These are phyloP conservation scores for Euborellia annulipes DNA, from an alignment of 1,140 invertebrate genomes.

Conservation along the genomic window DNA sequence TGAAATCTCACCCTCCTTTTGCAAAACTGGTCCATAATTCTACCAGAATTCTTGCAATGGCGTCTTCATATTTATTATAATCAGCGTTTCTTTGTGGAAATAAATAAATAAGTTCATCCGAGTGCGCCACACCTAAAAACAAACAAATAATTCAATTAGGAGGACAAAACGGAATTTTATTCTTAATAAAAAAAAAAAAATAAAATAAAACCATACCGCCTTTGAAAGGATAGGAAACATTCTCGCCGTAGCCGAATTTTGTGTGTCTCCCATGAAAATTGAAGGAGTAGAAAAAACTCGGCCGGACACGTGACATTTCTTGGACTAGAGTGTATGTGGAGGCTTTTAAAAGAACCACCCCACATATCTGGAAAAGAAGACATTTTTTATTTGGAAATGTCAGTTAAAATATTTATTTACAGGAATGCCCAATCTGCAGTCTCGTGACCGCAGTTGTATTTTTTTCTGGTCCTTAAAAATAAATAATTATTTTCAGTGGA, in stretches of 20 bases:
- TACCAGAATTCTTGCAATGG: conserved; percentile 28
- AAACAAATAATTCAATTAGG: not conserved
- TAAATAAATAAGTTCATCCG: conserved; percentile 31
- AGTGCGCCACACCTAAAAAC: conserved; percentile 28
- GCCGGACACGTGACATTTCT: conserved; percentile 8
- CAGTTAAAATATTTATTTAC: too few relatives aligned
- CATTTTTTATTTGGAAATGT: too few relatives aligned
- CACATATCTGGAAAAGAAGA: conserved; percentile 19
- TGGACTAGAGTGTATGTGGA: conserved; percentile 15
- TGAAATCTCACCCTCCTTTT: conserved; percentile 23
- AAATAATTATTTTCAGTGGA: too few relatives aligned
- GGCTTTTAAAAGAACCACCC: conserved; percentile 18
- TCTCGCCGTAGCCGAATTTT: conserved; percentile 18
- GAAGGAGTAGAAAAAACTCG: conserved; percentile 19
- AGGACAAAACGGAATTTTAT: too few relatives aligned
- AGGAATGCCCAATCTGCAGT: too few relatives aligned
- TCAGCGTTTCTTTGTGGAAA: conserved; percentile 23
- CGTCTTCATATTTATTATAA: conserved; percentile 9
- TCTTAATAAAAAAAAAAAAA: too few relatives aligned
- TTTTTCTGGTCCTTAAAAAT: too few relatives aligned
- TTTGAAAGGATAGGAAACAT: conserved; percentile 15
- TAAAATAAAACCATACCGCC: conserved; percentile 7
- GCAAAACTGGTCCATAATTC: conserved; percentile 31
- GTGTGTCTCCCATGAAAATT: conserved; percentile 18
- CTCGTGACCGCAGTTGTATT: too few relatives aligned